Conservation (phyloP, 53 echinoderm and acorn worm genomes). For the Crossaster papposus region DNA sequence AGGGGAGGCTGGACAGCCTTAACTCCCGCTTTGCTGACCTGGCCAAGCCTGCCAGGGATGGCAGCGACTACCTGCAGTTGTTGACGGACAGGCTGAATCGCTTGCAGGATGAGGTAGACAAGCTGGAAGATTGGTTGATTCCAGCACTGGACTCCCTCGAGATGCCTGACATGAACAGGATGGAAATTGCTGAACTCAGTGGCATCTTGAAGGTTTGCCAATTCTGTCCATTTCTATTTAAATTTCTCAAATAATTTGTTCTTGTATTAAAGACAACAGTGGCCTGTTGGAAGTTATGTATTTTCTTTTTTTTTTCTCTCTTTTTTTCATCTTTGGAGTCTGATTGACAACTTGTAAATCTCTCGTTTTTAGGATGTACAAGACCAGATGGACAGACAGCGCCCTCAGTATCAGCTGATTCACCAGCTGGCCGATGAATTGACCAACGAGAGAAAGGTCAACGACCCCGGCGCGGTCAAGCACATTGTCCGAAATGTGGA, state of each 20-base stretch:
- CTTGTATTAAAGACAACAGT: neutral
- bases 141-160: conserved; percentile 85
- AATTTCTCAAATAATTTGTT: neutral
- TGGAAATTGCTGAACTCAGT: conserved; percentile 83
- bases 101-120: conserved; percentile 87
- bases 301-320: neutral
- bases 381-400: conserved; percentile 77
- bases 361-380: conserved; percentile 56
- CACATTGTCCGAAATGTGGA: conserved; percentile 89
- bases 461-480: conserved; percentile 78
- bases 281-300: neutral
- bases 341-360: too few species aligned
- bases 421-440: conserved; percentile 89
- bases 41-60: conserved; percentile 69
- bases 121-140: conserved; percentile 94
- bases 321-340: neutral
- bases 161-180: conserved; percentile 81
- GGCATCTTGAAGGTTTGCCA: conserved; percentile 79
- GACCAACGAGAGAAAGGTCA: conserved; percentile 79
- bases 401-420: conserved; percentile 79
- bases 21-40: conserved; percentile 81
- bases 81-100: conserved; percentile 78
- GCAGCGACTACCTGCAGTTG: conserved; percentile 78
- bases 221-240: too few species aligned
- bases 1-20: conserved; percentile 81